Evolutionary conservation across 2,113 vertebrate species (phyloP).

Genomic region (Mellivora capensis): DNA sequence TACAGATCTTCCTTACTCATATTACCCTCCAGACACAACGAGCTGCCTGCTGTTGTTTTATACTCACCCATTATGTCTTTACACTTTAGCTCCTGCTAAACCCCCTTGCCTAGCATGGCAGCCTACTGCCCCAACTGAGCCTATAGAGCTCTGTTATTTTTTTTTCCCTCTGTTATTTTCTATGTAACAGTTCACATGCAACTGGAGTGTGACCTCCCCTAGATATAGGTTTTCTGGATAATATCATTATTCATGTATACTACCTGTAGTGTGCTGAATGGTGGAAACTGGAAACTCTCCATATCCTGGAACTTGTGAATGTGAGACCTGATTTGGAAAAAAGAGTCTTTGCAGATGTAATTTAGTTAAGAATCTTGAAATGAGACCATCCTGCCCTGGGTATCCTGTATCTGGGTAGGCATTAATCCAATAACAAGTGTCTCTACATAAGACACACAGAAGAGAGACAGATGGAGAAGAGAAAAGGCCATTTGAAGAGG

Average conservation of each 20-base stretch:
- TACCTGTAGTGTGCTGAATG: background rate
- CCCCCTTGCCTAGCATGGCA: background rate
- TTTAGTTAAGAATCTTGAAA: background rate
- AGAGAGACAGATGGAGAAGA: background rate
- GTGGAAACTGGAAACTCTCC: background rate
- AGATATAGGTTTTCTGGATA: background rate
- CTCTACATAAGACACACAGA: background rate
- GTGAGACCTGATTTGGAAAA: background rate
- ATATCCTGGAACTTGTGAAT: background rate
- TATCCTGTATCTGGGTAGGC: background rate
- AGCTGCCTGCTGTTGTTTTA: background rate
- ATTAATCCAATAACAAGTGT: background rate
- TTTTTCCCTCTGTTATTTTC: background rate
- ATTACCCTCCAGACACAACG: background rate
- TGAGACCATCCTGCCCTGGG: background rate
- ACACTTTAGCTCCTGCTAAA: background rate
- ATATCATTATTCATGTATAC: background rate
- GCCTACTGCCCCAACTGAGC: background rate
- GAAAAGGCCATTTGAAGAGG: background rate
- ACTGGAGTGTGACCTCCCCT: background rate
- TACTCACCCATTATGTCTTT: background rate
- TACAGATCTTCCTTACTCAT: background rate
- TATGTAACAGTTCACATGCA: background rate
- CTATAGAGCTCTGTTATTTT: background rate
- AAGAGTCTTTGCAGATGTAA: background rate